Base-by-base conservation (phyloP, 2,113 vertebrate species). In the Sphyrna mokarran region DNA sequence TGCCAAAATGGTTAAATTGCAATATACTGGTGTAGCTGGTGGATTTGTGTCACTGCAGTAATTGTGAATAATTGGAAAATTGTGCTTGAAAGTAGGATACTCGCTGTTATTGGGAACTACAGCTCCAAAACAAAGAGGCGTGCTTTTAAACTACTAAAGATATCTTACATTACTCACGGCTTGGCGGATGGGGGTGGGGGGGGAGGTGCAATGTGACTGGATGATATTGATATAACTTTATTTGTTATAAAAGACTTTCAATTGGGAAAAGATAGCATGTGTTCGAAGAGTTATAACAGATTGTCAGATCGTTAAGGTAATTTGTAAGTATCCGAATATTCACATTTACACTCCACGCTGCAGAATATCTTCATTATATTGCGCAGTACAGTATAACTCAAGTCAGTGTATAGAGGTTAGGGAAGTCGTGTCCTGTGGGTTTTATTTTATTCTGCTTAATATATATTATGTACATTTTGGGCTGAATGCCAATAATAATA, bases 361-460 rank as follows among this genome's bases (percentile, higher is more conserved):
- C 22, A 95, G 16, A 11, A 76, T 76, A 54, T 70, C n/a, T n/a
- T 94, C 68, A 72, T 54, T 33, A 54, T 54, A 72, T 72, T 48
- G 69, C 40, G 3, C 33, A 94, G 40, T 70, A 33, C 23, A 18
- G 23, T 29, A 63, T 29, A 61, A 29, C 1, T 90, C 13, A 33
- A n/a, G 54, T 3, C 48, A 68, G 33, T 91, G 68, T 66, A 33
- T 37, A 93, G n/a, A 37, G 61, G 61, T 20, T 93, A 3, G 61
- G 33, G 33, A 93, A 66, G 66, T 93, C 16, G 66, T 66, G 20
- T 93, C 33, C 61, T 66, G 61, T 14, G 40, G 26, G 14, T 1
- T 85, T 20, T 43, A 96, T 96, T 96, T 96, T 83, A 96, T 96
- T 96, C 96, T 95, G 96, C 96, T 95, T 96, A 54, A 96, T 96